Percentiles rank a stretch among this genome's conserved stretches.
These are phyloP conservation scores for Cepphus grylle DNA, from an alignment of 2,113 vertebrate species.

Conservation along the genomic window DNA sequence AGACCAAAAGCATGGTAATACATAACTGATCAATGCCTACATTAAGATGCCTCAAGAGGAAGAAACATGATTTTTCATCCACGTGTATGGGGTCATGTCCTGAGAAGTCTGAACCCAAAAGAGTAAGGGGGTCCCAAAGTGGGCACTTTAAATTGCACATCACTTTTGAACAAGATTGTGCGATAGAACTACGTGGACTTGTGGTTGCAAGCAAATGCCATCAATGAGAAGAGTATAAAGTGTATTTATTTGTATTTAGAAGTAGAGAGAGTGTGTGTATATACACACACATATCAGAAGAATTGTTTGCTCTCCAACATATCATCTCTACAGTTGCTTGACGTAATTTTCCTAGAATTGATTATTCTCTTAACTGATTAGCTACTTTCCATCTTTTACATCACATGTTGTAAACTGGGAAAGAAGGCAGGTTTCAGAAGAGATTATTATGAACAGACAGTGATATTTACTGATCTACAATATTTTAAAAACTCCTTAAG, in stretches of 20 bases:
- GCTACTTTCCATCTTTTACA: neutral
- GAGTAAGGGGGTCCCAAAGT: neutral
- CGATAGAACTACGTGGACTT: neutral
- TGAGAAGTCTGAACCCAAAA: neutral
- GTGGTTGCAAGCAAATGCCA: neutral
- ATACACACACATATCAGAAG: neutral
- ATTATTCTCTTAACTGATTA: slow-evolving; percentile 4
- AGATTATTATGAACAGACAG: neutral
- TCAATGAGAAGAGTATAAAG: neutral
- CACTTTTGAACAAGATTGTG: neutral
- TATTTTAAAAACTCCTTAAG: neutral
- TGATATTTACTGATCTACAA: neutral
- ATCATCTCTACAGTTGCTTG: neutral
- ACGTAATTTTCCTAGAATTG: neutral
- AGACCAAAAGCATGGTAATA: neutral
- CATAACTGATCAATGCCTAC: neutral
- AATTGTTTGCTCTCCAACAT: neutral
- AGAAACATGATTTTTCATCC: neutral
- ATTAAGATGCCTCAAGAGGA: neutral
- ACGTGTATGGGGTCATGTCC: neutral
- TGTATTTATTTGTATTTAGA: neutral
- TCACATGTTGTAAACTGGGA: neutral
- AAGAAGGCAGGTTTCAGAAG: neutral
- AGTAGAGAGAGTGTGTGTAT: neutral
- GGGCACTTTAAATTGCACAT: neutral